Conservation (phyloP, 2,113 vertebrate species). For the Sebastes fasciatus region DNA sequence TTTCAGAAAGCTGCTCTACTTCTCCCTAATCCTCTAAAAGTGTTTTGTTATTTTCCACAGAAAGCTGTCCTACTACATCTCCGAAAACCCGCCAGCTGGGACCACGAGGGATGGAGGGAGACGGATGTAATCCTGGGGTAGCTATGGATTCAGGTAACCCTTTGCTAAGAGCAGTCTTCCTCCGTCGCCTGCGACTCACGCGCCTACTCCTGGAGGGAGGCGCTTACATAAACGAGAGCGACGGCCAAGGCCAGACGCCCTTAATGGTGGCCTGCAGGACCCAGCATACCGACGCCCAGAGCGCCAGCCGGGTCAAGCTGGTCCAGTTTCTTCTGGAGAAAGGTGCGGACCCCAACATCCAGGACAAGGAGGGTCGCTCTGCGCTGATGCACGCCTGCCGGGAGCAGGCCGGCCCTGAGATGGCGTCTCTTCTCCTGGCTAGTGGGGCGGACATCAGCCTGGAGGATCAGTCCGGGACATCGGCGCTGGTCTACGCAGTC, state of each 20-base stretch:
- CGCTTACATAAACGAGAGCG: conserved; percentile 94
- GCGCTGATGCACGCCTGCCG: conserved; percentile 93
- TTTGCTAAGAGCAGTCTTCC: conserved; percentile 91
- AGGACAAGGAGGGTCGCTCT: conserved; percentile 92
- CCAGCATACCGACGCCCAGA: conserved; percentile 87
- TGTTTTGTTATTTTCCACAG: conserved; percentile 44
- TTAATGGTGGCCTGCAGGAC: conserved; percentile 93
- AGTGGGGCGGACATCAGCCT: conserved; percentile 89
- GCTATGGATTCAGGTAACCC: conserved; percentile 84
- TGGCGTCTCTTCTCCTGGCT: conserved; percentile 88
- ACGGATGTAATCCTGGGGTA: conserved; percentile 22
- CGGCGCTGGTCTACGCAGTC: conserved; percentile 90
- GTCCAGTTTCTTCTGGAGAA: conserved; percentile 93
- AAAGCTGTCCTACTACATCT: conserved; percentile 1
- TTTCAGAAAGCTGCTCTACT: neutral
- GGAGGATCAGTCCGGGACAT: conserved; percentile 89
- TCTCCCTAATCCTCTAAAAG: neutral
- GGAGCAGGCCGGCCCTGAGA: conserved; percentile 86
- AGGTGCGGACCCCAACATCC: conserved; percentile 94
- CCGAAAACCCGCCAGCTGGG: neutral
- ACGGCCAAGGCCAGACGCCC: conserved; percentile 90
- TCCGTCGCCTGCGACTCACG: conserved; percentile 91
- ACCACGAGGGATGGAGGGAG: conserved; percentile 61
- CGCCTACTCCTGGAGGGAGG: conserved; percentile 92
- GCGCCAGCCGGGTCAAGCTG: conserved; percentile 89